Evolutionary conservation across 2,113 vertebrate genomes (phyloP), one percentile per base, ranked within the genome.

Genomic region (Lophochroa leadbeateri): DNA sequence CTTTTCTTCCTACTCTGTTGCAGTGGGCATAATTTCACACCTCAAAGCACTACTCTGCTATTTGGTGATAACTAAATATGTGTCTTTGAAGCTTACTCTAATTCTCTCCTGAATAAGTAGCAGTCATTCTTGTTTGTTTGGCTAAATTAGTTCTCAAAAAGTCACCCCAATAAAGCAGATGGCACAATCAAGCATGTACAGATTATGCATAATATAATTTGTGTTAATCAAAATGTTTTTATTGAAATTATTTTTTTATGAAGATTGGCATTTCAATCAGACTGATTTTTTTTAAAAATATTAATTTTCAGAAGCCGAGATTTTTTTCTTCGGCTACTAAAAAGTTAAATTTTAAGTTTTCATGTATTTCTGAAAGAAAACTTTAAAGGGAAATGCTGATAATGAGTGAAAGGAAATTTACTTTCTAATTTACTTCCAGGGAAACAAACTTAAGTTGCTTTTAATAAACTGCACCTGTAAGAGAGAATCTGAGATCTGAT

Each of bases 161-260:
- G 50, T 92, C 35, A 33, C 69, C 92, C 69, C 88, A 92, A 76
- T 79, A 96, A 92, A 86, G n/a, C 72, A 92, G 41, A 86, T 79
- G 70, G 71, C 49, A 76, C 37, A 90, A 57, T 76, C 70, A 82
- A 84, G 20, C 3, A 3, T 41, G 17, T 49, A 58, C 18, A 83
- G 20, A 88, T 86, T 43, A 94, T 13, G 7, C 33, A 90, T 39
- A 68, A 75, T 5, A 2, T 31, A 64, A 43, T 81, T 81, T 67
- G 23, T 74, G 37, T 58, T 60, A 64, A 86, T 81, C 15, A 68
- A 83, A 88, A 78, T 63, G 2, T 11, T 44, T 94, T 87, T 76
- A 57, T 14, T 65, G 27, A 44, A 84, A 25, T 1, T 53, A 69
- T 39, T 53, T 74, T 64, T 52, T 86, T 25, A 89, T 10, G 63